Evolutionary conservation across 2,113 vertebrate species (phyloP).

Genomic region (Sebastes fasciatus): DNA sequence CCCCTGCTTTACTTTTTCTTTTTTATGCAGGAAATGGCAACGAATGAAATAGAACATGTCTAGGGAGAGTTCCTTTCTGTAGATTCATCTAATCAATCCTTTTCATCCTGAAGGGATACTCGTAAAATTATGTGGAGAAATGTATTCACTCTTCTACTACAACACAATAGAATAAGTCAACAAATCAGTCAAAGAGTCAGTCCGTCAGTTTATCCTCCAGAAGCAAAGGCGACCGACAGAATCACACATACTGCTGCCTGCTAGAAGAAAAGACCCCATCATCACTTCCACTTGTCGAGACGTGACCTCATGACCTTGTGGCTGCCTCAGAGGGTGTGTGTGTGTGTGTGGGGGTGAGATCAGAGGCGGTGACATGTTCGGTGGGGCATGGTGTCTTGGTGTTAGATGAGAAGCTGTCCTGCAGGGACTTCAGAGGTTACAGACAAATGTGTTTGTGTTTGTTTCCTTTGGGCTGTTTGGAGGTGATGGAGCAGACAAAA

Average conservation of each 20-base stretch:
- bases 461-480: neutral
- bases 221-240: neutral
- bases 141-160: too few relatives aligned
- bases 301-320: conserved; percentile 52
- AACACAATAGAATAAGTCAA: neutral
- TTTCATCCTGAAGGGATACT: too few relatives aligned
- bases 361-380: conserved; percentile 32
- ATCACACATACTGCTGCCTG: neutral
- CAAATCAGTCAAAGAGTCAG: neutral
- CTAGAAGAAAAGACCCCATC: conserved; percentile 37
- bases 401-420: conserved; percentile 51
- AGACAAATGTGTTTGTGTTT: conserved; percentile 15
- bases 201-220: conserved; percentile 13
- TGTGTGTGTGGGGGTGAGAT: conserved; percentile 24
- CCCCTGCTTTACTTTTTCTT: too few relatives aligned
- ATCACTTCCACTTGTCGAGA: conserved; percentile 59
- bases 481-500: neutral
- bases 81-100: too few relatives aligned
- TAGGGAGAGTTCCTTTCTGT: too few relatives aligned
- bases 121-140: too few relatives aligned
- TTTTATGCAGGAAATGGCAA: too few relatives aligned
- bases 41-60: too few relatives aligned
- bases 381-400: conserved; percentile 32
- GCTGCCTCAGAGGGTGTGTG: conserved; percentile 25
- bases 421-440: conserved; percentile 36